These are phyloP conservation scores for Dasypolia templi DNA, from an alignment of 2,888 invertebrate species.

Conservation along the genomic window DNA sequence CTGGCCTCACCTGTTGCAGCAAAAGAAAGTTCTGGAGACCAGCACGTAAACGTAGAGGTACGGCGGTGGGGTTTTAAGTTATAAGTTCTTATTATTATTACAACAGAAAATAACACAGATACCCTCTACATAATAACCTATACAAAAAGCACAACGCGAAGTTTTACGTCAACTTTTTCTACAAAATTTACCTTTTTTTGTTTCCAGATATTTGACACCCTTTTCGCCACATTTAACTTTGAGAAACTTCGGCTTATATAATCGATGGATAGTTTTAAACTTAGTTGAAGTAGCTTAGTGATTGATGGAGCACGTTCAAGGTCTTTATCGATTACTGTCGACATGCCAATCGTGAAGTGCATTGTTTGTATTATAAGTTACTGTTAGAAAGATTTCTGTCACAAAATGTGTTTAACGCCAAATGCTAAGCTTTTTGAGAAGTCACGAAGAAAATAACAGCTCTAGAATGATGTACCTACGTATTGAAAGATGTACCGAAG, in stretches of 20 bases:
- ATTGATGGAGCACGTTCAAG: conserved; percentile 37
- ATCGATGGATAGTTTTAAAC: conserved; percentile 54
- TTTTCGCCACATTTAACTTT: conserved; percentile 11
- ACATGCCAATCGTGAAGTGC: conserved; percentile 7
- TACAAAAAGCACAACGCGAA: neutral
- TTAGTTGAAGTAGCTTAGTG: conserved; percentile 45
- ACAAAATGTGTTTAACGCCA: too few relatives aligned
- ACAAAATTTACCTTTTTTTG: neutral
- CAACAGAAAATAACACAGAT: neutral
- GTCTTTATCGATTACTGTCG: conserved; percentile 39
- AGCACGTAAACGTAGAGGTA: too few relatives aligned
- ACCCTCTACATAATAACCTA: neutral
- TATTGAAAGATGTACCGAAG: too few relatives aligned
- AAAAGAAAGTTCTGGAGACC: too few relatives aligned
- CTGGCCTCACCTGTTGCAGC: too few relatives aligned
- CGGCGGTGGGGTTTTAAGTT: too few relatives aligned
- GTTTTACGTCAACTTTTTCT: neutral
- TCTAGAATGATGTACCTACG: too few relatives aligned
- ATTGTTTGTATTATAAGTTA: neutral
- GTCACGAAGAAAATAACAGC: too few relatives aligned
- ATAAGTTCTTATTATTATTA: neutral
- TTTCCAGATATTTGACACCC: neutral
- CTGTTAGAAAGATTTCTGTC: too few relatives aligned
- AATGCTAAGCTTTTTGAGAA: too few relatives aligned
- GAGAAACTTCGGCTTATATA: conserved; percentile 31